phyloP scores from a whole-genome alignment of 2,797 vertebrate genomes.

The Ptychobarbus kaznakovi region DNA sequence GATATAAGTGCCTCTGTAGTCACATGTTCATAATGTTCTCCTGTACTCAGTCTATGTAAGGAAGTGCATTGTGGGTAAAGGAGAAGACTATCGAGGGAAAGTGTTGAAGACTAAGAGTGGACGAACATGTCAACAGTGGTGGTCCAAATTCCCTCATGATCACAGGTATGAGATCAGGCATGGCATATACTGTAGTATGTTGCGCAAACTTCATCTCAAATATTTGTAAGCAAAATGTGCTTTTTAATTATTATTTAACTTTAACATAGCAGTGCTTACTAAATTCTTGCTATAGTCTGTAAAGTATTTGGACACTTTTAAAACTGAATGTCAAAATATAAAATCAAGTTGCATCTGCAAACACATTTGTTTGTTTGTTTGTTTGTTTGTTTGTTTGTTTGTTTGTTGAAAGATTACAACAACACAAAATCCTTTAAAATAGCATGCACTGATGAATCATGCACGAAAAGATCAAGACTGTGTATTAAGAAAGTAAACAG shows the following conservation, averaged over 20 bases:
- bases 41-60: conserved; percentile 85
- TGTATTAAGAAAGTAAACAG: neutral
- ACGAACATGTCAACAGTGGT: conserved; percentile 90
- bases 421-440: neutral
- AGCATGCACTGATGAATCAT: no score
- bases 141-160: conserved; percentile 86
- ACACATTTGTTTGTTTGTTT: no score
- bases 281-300: neutral
- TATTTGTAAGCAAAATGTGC: neutral
- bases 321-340: neutral
- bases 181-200: neutral
- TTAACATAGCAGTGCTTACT: neutral
- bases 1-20: neutral
- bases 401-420: no score
- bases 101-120: conserved; percentile 80
- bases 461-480: no score
- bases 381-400: no score
- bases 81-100: conserved; percentile 86
- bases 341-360: neutral
- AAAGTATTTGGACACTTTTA: neutral
- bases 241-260: neutral
- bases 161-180: conserved; percentile 51
- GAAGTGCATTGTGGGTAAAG: conserved; percentile 86
- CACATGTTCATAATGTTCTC: conserved; percentile 31
- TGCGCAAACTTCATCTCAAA: neutral